Percentiles rank a stretch among this genome's conserved stretches.
Conservation (phyloP, 2,888 invertebrate genomes). For the Willowsia nigromaculata region DNA sequence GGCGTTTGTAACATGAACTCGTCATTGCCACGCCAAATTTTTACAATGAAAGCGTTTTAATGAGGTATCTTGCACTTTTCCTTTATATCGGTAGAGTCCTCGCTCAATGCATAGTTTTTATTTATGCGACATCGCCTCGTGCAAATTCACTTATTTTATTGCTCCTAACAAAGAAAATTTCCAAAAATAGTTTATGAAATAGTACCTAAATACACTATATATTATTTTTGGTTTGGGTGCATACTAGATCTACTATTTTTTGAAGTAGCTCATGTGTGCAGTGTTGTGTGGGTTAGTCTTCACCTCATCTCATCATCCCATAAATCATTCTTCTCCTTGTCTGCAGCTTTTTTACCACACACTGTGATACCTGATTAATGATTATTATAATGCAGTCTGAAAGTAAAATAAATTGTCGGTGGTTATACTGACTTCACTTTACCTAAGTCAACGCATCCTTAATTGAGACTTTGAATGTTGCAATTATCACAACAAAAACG, state of each 20-base stretch:
- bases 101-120: neutral
- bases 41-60: conserved; percentile 17
- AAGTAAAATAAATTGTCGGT: neutral
- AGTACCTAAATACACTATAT: neutral
- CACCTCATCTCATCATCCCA: conserved; percentile 20
- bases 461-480: conserved; percentile 27
- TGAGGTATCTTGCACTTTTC: conserved; percentile 44
- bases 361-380: conserved; percentile 41
- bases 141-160: conserved; percentile 23
- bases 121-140: neutral
- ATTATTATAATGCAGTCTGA: neutral
- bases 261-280: neutral
- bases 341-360: conserved; percentile 49
- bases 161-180: neutral
- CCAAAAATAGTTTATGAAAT: too few relatives aligned
- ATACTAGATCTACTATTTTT: neutral
- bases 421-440: neutral
- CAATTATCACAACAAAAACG: neutral
- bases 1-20: conserved; percentile 9
- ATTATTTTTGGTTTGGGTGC: neutral
- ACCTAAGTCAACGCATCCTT: conserved; percentile 8
- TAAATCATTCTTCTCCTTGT: conserved; percentile 49
- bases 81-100: conserved; percentile 25
- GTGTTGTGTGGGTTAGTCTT: conserved; percentile 40
- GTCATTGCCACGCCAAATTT: conserved; percentile 29